These are phyloP conservation scores for Leptodactylus fuscus DNA, from an alignment of 2,113 vertebrate genomes.

Conservation along the genomic window DNA sequence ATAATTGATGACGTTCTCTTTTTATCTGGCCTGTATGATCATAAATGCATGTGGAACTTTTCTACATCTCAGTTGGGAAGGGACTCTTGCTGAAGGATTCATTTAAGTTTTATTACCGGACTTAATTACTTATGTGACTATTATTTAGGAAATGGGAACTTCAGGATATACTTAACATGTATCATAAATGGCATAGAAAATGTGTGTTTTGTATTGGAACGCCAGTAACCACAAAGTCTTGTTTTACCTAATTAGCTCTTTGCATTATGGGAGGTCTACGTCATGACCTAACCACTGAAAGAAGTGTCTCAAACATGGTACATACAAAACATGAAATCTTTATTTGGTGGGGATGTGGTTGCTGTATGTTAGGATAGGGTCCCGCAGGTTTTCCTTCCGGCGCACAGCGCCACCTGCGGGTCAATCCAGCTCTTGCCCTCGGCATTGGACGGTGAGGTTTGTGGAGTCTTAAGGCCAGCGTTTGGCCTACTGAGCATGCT, in stretches of 20 bases:
- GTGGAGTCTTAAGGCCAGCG: no score
- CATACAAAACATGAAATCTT: no score
- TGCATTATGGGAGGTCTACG: not conserved
- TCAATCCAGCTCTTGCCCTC: no score
- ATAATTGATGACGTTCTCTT: slow-evolving; percentile 31
- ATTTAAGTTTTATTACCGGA: not conserved
- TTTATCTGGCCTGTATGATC: slow-evolving; percentile 25
- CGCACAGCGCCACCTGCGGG: no score
- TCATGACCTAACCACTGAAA: no score
- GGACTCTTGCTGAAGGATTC: not conserved
- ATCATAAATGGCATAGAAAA: not conserved
- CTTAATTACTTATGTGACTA: not conserved
- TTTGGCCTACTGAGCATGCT: no score
- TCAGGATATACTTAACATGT: not conserved
- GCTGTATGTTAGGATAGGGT: no score
- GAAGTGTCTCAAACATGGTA: no score
- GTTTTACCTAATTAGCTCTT: not conserved
- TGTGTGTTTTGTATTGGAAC: no score
- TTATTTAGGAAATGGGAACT: not conserved
- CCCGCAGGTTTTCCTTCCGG: no score
- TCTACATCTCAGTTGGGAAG: not conserved
- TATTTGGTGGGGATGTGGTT: not conserved
- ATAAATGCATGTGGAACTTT: slow-evolving; percentile 46
- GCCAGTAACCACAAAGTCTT: not conserved
- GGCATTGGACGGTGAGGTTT: no score